Conservation (phyloP, 2,888 invertebrate genomes). For the Catocala nupta region DNA sequence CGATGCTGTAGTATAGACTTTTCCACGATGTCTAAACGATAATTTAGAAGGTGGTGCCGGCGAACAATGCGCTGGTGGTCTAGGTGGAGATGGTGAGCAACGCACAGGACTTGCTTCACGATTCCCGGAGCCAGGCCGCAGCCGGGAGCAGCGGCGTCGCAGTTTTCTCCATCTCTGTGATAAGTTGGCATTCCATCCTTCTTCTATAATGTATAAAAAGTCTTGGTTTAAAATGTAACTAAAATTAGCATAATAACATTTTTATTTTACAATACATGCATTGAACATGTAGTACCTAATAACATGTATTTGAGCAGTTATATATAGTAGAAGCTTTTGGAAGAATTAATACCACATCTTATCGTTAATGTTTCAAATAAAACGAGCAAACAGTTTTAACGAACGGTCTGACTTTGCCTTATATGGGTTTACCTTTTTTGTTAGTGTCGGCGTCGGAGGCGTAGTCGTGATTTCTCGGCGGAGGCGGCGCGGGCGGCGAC, state of each 20-base stretch:
- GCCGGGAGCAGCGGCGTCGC: conserved; percentile 90
- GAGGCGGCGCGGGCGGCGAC: conserved; percentile 78
- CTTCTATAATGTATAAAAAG: conserved; percentile 84
- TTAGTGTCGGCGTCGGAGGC: conserved; percentile 88
- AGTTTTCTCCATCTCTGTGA: conserved; percentile 92
- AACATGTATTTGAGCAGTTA: not conserved
- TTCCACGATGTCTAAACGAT: conserved; percentile 82
- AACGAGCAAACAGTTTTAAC: conserved; percentile 18
- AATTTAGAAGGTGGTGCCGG: conserved; percentile 82
- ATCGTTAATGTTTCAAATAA: conserved; percentile 28
- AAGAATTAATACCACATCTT: conserved; percentile 21
- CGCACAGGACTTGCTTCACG: conserved; percentile 86
- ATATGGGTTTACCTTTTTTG: conserved; percentile 79
- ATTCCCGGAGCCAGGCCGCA: conserved; percentile 89
- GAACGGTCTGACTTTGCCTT: conserved; percentile 17
- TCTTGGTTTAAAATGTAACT: not conserved
- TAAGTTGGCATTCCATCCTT: conserved; percentile 91
- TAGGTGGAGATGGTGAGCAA: conserved; percentile 86
- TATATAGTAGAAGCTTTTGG: not conserved
- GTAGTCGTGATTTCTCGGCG: conserved; percentile 79
- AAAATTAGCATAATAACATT: too few relatives aligned
- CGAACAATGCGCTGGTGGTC: conserved; percentile 82
- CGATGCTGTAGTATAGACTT: conserved; percentile 84
- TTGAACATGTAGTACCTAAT: too few relatives aligned
- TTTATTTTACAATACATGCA: too few relatives aligned